These are phyloP conservation scores for Machimus rusticus DNA, from an alignment of 2,888 invertebrate species.

Conservation along the genomic window DNA sequence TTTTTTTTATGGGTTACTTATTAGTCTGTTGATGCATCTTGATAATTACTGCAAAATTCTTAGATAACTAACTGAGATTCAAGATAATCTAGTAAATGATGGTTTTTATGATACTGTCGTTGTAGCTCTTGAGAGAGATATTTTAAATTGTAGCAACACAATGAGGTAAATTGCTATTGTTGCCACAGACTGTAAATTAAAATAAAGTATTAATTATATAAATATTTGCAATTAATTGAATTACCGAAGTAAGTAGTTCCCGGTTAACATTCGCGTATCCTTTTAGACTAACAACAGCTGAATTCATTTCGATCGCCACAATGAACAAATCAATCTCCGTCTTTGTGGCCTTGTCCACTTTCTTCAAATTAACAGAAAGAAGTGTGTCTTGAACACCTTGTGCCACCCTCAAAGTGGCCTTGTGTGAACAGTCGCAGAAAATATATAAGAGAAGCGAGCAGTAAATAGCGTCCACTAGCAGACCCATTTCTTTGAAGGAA, in stretches of 20 bases:
- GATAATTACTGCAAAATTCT: too few relatives aligned
- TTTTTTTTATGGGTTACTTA: too few relatives aligned
- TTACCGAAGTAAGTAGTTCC: constrained; percentile 70
- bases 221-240: constrained; percentile 50
- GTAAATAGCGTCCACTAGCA: constrained; percentile 70
- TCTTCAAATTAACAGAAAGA: constrained; percentile 67
- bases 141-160: constrained; percentile 72
- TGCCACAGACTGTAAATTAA: constrained; percentile 66
- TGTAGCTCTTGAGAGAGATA: constrained; percentile 59
- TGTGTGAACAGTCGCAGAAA: constrained; percentile 74
- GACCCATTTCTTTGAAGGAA: constrained; percentile 72
- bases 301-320: constrained; percentile 73
- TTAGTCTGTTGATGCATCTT: too few relatives aligned
- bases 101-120: neutral
- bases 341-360: constrained; percentile 68
- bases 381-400: constrained; percentile 70
- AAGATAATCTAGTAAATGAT: neutral
- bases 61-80: too few relatives aligned
- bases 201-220: neutral
- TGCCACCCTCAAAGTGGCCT: constrained; percentile 70
- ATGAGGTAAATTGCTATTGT: constrained; percentile 73
- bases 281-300: constrained; percentile 71
- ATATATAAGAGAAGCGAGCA: constrained; percentile 69
- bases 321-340: constrained; percentile 74
- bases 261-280: constrained; percentile 72